phyloP scores from a whole-genome alignment of 2,888 invertebrate species.

The Gibbula magus region DNA sequence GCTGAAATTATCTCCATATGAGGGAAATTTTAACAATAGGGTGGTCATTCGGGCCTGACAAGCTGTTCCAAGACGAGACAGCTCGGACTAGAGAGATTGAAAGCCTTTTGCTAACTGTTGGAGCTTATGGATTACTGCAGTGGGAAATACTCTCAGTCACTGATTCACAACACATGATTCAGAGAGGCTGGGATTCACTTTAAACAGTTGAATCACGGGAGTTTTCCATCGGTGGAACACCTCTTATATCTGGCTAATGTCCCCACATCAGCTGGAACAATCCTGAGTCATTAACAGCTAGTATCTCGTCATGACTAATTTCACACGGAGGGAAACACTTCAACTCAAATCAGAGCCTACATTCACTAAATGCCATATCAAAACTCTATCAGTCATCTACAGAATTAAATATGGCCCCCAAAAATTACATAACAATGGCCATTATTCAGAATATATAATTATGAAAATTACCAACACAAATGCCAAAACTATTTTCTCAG shows the following conservation, averaged over 20 bases:
- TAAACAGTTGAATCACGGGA: background rate
- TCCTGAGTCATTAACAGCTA: background rate
- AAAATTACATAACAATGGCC: background rate
- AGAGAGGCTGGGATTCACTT: background rate
- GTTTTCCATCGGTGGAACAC: background rate
- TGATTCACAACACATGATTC: conserved; percentile 3
- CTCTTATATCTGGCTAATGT: background rate
- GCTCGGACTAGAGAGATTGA: too few species aligned
- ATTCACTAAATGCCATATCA: too few species aligned
- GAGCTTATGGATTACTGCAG: too few species aligned
- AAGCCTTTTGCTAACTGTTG: too few species aligned
- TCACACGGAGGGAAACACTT: background rate
- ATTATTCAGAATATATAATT: background rate
- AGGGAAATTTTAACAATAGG: background rate
- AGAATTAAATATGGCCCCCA: too few species aligned
- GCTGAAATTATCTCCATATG: background rate
- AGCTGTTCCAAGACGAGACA: too few species aligned
- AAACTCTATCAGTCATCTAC: too few species aligned
- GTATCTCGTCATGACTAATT: background rate
- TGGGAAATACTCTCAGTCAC: background rate
- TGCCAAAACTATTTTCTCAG: background rate
- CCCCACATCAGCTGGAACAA: background rate
- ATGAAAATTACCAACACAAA: background rate
- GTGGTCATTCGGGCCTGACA: too few species aligned
- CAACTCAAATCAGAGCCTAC: too few species aligned